Base-by-base conservation (phyloP, 2,797 vertebrate species). In the Coluber constrictor region DNA sequence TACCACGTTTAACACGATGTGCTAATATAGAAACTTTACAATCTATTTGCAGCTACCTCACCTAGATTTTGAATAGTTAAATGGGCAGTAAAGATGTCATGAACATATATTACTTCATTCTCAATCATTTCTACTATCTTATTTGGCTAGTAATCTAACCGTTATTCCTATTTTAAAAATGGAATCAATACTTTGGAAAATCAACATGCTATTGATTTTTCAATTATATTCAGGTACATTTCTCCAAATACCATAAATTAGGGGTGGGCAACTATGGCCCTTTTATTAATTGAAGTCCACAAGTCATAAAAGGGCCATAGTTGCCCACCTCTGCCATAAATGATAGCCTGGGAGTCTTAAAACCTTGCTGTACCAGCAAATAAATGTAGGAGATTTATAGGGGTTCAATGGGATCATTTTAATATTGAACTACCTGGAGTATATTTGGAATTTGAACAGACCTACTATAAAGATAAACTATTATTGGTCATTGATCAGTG, bases 331-430 rank as follows among this genome's bases (percentile, higher is more conserved):
- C 47, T 51, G 47, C 90, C 27, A 29, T 63, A 88, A 16, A 88
- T 79, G 20, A 32, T 87, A 93, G n/a, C 56, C 15, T 88, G 27
- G 51, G 57, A 87, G 11, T 11, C 56, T 88, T 88, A 93, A 88
- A 29, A 43, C 15, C 90, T 23, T 70, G 32, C 92, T 93, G 87
- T 86, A 54, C 32, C 90, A 47, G 27, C 88, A 93, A 57, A 94
- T 55, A 92, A 54, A 86, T 90, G 88, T 18, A 86, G 70, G 90
- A 59, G 63, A 59, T 91, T 92, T 94, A 93, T 63, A 66, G 59
- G 92, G 89, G 59, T 74, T 74, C 86, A 88, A 83, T 57, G 92
- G 63, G 32, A 91, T 92, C 86, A 74, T 92, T 95, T 94, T 91
- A 94, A 5, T 0, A 0, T 54, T 93, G 60, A 93, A 92, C 1